These are phyloP conservation scores for Trichomalopsis sarcophagae DNA, from an alignment of 1,140 invertebrate species.

Conservation along the genomic window DNA sequence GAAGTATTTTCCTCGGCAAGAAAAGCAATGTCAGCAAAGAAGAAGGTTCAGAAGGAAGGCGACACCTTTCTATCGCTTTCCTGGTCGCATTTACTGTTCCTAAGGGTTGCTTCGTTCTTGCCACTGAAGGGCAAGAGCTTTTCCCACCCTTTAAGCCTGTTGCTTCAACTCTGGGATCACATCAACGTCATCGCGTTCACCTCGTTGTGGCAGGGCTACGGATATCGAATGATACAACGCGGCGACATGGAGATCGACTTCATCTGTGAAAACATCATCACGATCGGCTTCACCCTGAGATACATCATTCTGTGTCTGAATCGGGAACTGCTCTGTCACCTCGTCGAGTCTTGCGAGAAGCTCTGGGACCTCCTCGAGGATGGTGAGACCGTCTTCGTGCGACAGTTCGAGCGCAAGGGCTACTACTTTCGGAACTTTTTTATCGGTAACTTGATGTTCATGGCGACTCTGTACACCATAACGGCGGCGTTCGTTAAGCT, in stretches of 20 bases:
- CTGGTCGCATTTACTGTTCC: not conserved
- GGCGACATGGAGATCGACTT: not conserved
- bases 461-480: not conserved
- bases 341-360: constrained; percentile 4
- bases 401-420: not conserved
- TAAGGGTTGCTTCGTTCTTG: not conserved
- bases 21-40: not conserved
- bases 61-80: not conserved
- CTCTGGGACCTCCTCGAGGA: not conserved
- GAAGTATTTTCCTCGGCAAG: not conserved
- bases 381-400: not conserved
- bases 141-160: not conserved
- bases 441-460: not conserved
- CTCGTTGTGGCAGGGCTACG: not conserved
- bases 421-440: not conserved
- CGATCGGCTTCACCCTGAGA: not conserved
- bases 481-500: not conserved
- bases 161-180: not conserved
- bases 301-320: not conserved
- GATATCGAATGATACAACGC: not conserved
- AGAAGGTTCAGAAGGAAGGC: not conserved
- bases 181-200: not conserved
- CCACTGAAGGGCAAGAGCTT: not conserved
- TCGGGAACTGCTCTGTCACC: not conserved
- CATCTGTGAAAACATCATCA: constrained; percentile 5